Percentiles rank a stretch among this genome's conserved stretches.
Evolutionary conservation across 2,888 invertebrate species (phyloP).

Genomic region (Ophion slaviceki): DNA sequence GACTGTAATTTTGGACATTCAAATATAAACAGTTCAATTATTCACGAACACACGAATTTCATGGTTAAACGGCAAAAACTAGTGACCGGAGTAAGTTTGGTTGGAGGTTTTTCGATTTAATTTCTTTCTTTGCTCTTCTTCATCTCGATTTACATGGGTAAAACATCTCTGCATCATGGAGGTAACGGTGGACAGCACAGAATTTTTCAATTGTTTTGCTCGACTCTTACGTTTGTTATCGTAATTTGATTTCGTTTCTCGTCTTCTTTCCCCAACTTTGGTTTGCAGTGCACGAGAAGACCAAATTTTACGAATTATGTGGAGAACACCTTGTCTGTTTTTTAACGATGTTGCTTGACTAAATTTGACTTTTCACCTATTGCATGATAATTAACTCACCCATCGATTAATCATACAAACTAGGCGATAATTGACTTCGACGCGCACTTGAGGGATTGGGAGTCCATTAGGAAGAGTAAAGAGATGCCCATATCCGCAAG

Average conservation of each 20-base stretch:
- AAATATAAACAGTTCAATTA: neutral
- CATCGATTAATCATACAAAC: neutral
- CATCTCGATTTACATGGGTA: neutral
- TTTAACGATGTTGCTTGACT: no score
- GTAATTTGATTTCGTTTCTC: neutral
- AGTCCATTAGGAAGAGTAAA: constrained; percentile 2
- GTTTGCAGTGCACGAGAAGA: neutral
- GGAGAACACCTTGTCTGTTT: neutral
- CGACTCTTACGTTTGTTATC: neutral
- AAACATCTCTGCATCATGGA: neutral
- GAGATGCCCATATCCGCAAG: constrained; percentile 17
- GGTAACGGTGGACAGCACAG: neutral
- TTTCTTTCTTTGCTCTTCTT: neutral
- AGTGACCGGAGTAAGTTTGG: neutral
- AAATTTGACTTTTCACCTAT: neutral
- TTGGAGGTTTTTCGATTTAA: neutral
- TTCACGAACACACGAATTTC: neutral
- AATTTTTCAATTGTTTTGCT: neutral
- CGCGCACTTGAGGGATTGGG: constrained; percentile 23
- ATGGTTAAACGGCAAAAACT: neutral
- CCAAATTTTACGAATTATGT: neutral
- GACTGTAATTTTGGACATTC: neutral
- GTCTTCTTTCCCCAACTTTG: neutral
- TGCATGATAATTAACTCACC: neutral
- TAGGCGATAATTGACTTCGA: constrained; percentile 27